phyloP scores from a whole-genome alignment of 2,113 vertebrate species.

The Amia ocellicauda region DNA sequence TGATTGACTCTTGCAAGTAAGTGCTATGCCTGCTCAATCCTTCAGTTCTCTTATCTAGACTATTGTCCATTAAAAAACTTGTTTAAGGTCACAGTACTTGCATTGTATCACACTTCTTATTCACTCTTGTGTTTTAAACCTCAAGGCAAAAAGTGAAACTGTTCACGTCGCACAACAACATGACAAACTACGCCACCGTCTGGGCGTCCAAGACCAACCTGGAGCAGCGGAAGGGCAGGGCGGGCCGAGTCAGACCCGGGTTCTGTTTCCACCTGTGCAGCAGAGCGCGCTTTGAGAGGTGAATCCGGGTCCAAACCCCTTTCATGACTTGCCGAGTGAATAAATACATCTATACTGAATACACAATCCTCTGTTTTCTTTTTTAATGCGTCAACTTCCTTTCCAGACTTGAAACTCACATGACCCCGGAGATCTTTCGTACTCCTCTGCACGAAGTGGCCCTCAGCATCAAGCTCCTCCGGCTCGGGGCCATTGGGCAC shows the following conservation, averaged over 20 bases:
- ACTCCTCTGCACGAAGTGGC: conserved; percentile 91
- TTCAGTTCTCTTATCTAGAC: not conserved
- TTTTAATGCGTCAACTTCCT: not conserved
- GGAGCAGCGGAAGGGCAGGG: conserved; percentile 91
- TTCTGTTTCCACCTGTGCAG: conserved; percentile 96
- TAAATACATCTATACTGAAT: too few species aligned
- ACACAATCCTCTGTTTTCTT: too few species aligned
- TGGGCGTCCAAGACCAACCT: conserved; percentile 97
- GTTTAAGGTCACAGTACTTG: too few species aligned
- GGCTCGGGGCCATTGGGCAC: conserved; percentile 85
- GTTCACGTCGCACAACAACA: conserved; percentile 95
- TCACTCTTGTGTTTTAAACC: not conserved
- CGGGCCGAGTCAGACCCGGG: conserved; percentile 80
- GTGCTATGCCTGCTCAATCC: conserved; percentile 43
- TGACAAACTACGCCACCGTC: conserved; percentile 97
- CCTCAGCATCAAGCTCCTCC: conserved; percentile 89
- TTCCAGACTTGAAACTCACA: conserved; percentile 83
- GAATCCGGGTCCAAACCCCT: too few species aligned
- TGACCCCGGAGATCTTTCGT: conserved; percentile 94
- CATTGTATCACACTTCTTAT: too few species aligned
- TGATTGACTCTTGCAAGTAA: conserved; percentile 98
- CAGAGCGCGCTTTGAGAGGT: conserved; percentile 78
- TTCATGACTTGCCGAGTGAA: too few species aligned
- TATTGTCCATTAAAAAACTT: not conserved
- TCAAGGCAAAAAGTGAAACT: conserved; percentile 93